Evolutionary conservation across 2,797 vertebrate genomes (phyloP).

Genomic region (Caiman crocodilus): DNA sequence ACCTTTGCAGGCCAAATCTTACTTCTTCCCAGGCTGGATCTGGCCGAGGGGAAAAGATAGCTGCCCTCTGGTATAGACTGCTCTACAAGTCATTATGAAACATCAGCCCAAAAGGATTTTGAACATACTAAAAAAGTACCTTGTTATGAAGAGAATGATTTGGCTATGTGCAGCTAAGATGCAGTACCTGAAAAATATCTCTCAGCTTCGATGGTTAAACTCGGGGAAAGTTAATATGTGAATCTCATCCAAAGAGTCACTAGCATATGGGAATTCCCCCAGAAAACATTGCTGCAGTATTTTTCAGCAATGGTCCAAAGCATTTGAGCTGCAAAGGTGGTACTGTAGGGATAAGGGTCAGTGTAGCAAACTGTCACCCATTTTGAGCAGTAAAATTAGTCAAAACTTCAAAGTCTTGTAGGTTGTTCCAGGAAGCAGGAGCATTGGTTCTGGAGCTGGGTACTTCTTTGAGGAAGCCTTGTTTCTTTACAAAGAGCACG

Average conservation of each 20-base stretch:
- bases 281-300: background rate
- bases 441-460: slow-evolving; percentile 29
- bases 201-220: background rate
- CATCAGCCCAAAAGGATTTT: no score
- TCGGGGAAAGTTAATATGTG: background rate
- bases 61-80: no score
- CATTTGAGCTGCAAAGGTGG: background rate
- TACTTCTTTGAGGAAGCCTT: slow-evolving; percentile 66
- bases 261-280: background rate
- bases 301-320: background rate
- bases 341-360: background rate
- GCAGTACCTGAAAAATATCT: background rate
- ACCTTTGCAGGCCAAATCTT: no score
- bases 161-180: background rate
- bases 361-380: background rate
- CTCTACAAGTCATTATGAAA: no score
- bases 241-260: slow-evolving; percentile 16
- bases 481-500: slow-evolving; percentile 66
- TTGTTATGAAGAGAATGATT: background rate
- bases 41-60: no score
- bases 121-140: no score
- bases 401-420: slow-evolving; percentile 42
- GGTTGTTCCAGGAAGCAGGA: slow-evolving; percentile 31
- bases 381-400: slow-evolving; percentile 54
- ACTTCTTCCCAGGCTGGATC: no score